Evolutionary conservation across 2,888 invertebrate genomes (phyloP), one percentile per base, ranked within the genome.

Genomic region (Eutolmus rufibarbis): DNA sequence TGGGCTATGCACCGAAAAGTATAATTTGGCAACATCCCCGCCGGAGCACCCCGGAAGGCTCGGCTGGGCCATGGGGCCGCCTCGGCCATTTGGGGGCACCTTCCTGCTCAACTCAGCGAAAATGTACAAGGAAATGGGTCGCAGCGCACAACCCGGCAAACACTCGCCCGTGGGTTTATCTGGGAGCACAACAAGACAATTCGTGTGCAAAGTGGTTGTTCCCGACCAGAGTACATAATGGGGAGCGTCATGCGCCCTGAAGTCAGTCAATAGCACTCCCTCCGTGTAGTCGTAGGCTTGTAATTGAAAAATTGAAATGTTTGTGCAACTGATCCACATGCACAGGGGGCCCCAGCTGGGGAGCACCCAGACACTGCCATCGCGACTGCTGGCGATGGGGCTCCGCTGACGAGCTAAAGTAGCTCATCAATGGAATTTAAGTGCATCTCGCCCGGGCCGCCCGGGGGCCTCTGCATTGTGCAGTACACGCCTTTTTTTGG

Each of bases 221-320:
- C 51, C 78, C 78, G 78, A 86, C 86, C 86, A 86, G 56, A 86
- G 86, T 86, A 86, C 78, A 86, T 86, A 86, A 86, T 76, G 79
- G 88, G 88, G 87, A 87, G 78, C 88, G 90, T 89, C 90, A 90
- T 90, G 90, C 90, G 90, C 90, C 88, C 88, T 90, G 87, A 89
- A 89, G 88, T 89, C 87, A 89, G 90, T 90, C 90, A 89, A 90
- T 90, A 90, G 90, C 89, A 89, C 88, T 89, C 89, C 88, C 89
- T 89, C 89, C 88, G 88, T 89, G 88, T 89, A 88, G 88, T 86
- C 74, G 89, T 89, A 89, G 89, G 89, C 89, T 89, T 89, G 89
- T 90, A 90, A 90, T 90, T 90, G 89, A 89, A 90, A 90, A 90
- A 90, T 90, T 90, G 89, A 90, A 90, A 90, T 90, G 90, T 89